Evolutionary conservation across 2,797 vertebrate genomes (phyloP).

Genomic region (Enteromius paludinosus): DNA sequence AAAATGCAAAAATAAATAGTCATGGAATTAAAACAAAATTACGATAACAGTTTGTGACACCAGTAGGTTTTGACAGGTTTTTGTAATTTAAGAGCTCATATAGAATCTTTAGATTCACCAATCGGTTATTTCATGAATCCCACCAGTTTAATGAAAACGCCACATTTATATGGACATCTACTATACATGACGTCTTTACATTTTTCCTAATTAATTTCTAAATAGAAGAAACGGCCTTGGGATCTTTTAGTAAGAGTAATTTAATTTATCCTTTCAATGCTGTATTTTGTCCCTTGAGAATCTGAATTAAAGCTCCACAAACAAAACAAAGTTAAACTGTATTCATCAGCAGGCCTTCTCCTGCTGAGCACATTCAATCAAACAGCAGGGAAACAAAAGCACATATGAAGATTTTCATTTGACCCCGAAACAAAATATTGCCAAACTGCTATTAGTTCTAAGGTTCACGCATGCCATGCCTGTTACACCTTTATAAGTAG

Average conservation of each 20-base stretch:
- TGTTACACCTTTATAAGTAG: conserved; percentile 67
- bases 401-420: conserved; percentile 24
- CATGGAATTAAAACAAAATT: background rate
- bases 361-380: background rate
- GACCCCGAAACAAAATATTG: conserved; percentile 49
- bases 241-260: background rate
- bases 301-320: conserved; percentile 18
- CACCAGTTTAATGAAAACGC: background rate
- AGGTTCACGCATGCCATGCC: conserved; percentile 72
- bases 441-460: conserved; percentile 65
- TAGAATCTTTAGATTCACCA: background rate
- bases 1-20: background rate
- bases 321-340: conserved; percentile 16
- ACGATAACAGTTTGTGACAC: background rate
- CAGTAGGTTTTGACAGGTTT: too few species aligned
- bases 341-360: conserved; percentile 27
- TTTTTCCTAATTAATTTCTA: background rate
- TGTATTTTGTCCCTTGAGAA: background rate
- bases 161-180: background rate
- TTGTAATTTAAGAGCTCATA: background rate
- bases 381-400: conserved; percentile 25
- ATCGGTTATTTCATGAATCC: background rate
- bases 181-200: background rate
- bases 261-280: conserved; percentile 8
- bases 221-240: background rate